phyloP scores from a whole-genome alignment of 2,113 vertebrate genomes.

The Chrysochloris asiatica region DNA sequence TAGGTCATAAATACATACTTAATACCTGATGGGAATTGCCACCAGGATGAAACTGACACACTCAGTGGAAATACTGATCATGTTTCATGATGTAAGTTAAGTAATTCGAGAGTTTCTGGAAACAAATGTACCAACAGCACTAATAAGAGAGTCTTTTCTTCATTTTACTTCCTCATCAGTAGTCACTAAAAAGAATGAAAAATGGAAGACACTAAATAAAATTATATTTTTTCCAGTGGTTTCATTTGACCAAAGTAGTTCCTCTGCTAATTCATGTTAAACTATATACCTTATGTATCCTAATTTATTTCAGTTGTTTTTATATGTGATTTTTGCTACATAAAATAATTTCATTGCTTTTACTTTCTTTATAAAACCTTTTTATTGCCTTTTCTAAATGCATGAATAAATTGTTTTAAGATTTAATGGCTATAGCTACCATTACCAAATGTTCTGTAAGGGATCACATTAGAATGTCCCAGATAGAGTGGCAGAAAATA shows the following conservation, averaged over 20 bases:
- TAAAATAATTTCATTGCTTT: constrained; percentile 46
- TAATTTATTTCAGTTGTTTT: background rate
- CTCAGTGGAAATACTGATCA: constrained; percentile 48
- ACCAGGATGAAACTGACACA: constrained; percentile 49
- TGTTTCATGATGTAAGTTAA: constrained; percentile 51
- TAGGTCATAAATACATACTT: background rate
- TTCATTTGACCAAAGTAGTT: constrained; percentile 25
- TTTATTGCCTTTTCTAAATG: background rate
- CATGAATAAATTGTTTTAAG: too few species aligned
- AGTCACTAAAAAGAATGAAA: constrained; percentile 51
- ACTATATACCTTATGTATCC: constrained; percentile 2
- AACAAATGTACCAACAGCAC: constrained; percentile 35
- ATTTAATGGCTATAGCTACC: too few species aligned
- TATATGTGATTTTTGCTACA: background rate
- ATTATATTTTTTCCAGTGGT: background rate
- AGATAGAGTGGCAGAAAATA: too few species aligned
- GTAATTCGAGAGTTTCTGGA: constrained; percentile 55
- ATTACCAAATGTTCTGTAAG: too few species aligned
- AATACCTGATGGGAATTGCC: constrained; percentile 20
- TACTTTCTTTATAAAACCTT: background rate
- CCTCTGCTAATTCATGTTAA: constrained; percentile 1
- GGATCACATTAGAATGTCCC: too few species aligned
- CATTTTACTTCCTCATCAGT: constrained; percentile 61
- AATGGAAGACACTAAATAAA: constrained; percentile 16
- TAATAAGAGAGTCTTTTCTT: constrained; percentile 43